phyloP scores from a whole-genome alignment of 2,113 vertebrate genomes.

The Capreolus pygargus region DNA sequence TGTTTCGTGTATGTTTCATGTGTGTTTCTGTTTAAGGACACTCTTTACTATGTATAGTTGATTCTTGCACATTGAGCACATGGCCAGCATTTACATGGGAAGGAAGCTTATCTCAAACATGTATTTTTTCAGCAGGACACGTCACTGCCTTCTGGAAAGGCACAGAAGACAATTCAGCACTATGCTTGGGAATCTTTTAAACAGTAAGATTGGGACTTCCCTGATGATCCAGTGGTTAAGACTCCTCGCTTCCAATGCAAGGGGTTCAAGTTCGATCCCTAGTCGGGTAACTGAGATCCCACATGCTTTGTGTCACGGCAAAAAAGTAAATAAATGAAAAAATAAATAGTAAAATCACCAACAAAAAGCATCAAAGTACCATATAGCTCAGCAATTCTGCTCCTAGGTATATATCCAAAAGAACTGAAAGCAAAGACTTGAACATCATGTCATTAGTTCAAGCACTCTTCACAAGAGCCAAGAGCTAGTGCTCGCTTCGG shows the following conservation, averaged over 20 bases:
- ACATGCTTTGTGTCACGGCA: neutral
- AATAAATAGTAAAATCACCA: neutral
- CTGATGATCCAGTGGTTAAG: neutral
- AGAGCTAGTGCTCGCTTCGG: no score
- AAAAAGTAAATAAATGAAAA: neutral
- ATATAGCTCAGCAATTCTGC: neutral
- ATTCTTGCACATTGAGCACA: neutral
- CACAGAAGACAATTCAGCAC: neutral
- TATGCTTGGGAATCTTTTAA: neutral
- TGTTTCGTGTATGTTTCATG: neutral
- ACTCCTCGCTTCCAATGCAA: neutral
- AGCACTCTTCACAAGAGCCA: rapidly evolving
- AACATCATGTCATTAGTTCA: neutral
- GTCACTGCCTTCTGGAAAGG: neutral
- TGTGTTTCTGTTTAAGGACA: neutral
- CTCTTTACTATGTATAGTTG: neutral
- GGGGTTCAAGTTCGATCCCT: neutral
- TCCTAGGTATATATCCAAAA: neutral
- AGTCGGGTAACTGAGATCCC: neutral
- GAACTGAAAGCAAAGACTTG: neutral
- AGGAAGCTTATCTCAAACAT: neutral
- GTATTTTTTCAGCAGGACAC: neutral
- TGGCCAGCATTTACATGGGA: neutral
- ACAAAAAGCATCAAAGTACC: neutral
- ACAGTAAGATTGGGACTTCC: neutral